phyloP scores from a whole-genome alignment of 2,113 vertebrate species.

The Ramphastos sulfuratus region DNA sequence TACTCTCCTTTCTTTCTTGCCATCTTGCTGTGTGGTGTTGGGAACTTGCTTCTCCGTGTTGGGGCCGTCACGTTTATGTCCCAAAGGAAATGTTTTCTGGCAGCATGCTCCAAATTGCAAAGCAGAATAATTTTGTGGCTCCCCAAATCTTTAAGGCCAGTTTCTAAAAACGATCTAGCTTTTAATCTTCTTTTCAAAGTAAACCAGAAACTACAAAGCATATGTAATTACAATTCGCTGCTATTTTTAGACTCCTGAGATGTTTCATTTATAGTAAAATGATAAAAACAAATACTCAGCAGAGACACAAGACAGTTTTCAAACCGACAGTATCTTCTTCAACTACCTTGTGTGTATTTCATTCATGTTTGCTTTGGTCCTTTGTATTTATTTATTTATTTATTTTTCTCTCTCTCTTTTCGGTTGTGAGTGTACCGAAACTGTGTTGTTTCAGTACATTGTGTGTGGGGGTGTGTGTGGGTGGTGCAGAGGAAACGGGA shows the following conservation, averaged over 20 bases:
- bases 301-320: background rate
- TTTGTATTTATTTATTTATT: background rate
- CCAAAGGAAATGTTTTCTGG: slow-evolving; percentile 33
- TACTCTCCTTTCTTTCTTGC: background rate
- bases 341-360: background rate
- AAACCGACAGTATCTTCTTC: background rate
- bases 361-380: background rate
- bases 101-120: background rate
- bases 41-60: background rate
- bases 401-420: background rate
- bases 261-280: slow-evolving; percentile 43
- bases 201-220: slow-evolving; percentile 36
- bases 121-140: slow-evolving; percentile 54
- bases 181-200: slow-evolving; percentile 59
- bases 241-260: slow-evolving; percentile 56
- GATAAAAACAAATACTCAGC: slow-evolving; percentile 47
- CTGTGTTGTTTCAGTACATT: background rate
- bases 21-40: background rate
- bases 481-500: background rate
- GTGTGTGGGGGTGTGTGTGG: background rate
- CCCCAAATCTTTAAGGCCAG: slow-evolving; percentile 43
- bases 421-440: background rate
- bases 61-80: background rate
- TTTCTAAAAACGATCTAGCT: slow-evolving; percentile 46
- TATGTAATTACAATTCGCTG: slow-evolving; percentile 48